These are phyloP conservation scores for Exocentrus adspersus DNA, from an alignment of 2,888 invertebrate genomes.

Conservation along the genomic window DNA sequence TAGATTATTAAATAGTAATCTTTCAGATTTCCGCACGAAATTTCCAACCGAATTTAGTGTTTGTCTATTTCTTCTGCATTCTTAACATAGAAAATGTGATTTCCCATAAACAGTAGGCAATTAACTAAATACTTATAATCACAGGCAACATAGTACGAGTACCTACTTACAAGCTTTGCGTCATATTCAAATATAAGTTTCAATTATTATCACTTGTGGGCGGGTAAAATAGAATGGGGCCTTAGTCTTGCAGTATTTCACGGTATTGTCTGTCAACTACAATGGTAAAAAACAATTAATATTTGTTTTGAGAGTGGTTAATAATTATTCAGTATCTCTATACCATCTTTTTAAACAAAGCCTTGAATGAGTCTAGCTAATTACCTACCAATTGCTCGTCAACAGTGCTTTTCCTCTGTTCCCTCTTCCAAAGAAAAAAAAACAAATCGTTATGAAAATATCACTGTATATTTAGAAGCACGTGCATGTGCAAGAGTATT, in stretches of 20 bases:
- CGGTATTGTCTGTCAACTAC: slow-evolving; percentile 13
- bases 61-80: no score
- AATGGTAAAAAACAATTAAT: slow-evolving; percentile 27
- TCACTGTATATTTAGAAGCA: no score
- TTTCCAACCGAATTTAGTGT: no score
- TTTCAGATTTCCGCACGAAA: no score
- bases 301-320: slow-evolving; percentile 22
- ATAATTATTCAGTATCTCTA: slow-evolving; percentile 22
- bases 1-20: no score
- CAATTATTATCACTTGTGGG: slow-evolving; percentile 11
- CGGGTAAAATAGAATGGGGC: slow-evolving; percentile 27
- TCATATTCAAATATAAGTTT: neutral
- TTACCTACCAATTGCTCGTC: neutral
- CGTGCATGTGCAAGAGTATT: no score
- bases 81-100: no score
- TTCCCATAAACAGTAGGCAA: no score
- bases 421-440: no score
- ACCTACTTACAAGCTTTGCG: neutral
- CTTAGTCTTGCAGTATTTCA: slow-evolving; percentile 30
- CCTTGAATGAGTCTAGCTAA: neutral
- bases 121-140: neutral
- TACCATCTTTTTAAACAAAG: neutral
- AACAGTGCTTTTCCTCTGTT: no score
- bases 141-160: neutral
- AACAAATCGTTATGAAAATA: no score